Evolutionary conservation across 1,140 invertebrate species (phyloP), one percentile per base, ranked within the genome.

Genomic region (Liolophura sinensis): DNA sequence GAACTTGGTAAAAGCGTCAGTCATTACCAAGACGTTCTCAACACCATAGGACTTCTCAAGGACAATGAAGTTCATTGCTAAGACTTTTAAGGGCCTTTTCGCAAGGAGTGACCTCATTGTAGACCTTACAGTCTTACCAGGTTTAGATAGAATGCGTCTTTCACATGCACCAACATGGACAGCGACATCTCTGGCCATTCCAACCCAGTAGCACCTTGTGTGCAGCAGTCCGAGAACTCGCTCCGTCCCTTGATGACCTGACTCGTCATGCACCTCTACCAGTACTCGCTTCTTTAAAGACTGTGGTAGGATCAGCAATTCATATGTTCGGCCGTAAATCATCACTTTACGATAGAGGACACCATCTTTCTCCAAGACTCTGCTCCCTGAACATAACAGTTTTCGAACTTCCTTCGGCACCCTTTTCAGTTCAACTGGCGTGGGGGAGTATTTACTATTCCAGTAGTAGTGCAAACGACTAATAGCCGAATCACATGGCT

Each of bases 21-120:
- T 75, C 51, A 75, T 69, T 14, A 74, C 68, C n/a, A 74, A 56
- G 4, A 73, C 69, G 60, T 76, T 71, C 54, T 74, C 67, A 22
- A 40, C 60, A 20, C 68, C 58, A 55, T 62, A 54, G 11, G 64
- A 22, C 46, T 46, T 46, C 25, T 72, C 70, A 22, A 72, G 49
- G 22, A 67, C 3, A 0, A 57, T 64, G 48, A 72, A 70, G 56
- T 69, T 68, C 14, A 74, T 63, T 11, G 70, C 70, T 52, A 70
- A 16, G 11, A 72, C 50, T 47, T 74, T 62, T 40, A 73, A 47
- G 7, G 69, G 69, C 22, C 57, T 64, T n/a, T 24, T 56, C 20
- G 70, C 70, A 22, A 65, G 16, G 4, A 71, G 25, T 22, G 52
- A 50, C n/a, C 63, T 25, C 31, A 69, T 61, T 1, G 62, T 25